Base-by-base conservation (phyloP, 2,888 invertebrate genomes). In the Globia sparganii region DNA sequence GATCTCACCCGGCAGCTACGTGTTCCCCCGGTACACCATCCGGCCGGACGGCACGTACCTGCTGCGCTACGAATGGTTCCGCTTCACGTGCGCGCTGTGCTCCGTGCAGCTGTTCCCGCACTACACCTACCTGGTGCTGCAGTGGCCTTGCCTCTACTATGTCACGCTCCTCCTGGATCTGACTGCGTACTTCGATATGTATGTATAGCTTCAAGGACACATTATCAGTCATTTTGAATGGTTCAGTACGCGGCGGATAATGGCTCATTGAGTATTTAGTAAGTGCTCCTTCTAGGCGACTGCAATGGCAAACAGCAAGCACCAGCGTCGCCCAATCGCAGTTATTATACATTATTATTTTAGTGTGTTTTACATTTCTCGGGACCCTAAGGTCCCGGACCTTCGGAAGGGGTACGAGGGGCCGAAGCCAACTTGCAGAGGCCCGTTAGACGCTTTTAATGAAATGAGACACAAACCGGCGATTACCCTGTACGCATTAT, bases 21-120 rank as follows among this genome's bases (percentile, higher is more conserved):
- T 95, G 40, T 95, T 95, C 85, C 95, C 95, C 0, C 95, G 95
- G 9, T 95, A 93, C 90, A 94, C 95, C 15, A 93, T 96, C 79
- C 94, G 95, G 0, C 95, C 95, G 0, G 95, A 95, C 81, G 92
- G 95, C 3, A 80, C 79, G 5, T 95, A 95, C 86, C 81, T 95
- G 58, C 80, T 88, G 8, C 90, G 91, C 4, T 93, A 93, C 87
- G 95, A 95, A 88, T 92, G 94, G 91, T 83, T 93, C 76, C 94
- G 95, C 1, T 94, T 91, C 0, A 65, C 77, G 21, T 95, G 94
- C 81, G 95, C 95, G 0, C 80, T 95, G 59, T 53, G 86, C 25
- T 89, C 93, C 2, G 90, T 93, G 21, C 85, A 92, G 73, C 34
- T 95, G 66, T 94, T 90, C 84, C 95, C 95, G 2, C 85, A 92